Conservation (phyloP, 2,113 vertebrate genomes). For the Perca fluviatilis region DNA sequence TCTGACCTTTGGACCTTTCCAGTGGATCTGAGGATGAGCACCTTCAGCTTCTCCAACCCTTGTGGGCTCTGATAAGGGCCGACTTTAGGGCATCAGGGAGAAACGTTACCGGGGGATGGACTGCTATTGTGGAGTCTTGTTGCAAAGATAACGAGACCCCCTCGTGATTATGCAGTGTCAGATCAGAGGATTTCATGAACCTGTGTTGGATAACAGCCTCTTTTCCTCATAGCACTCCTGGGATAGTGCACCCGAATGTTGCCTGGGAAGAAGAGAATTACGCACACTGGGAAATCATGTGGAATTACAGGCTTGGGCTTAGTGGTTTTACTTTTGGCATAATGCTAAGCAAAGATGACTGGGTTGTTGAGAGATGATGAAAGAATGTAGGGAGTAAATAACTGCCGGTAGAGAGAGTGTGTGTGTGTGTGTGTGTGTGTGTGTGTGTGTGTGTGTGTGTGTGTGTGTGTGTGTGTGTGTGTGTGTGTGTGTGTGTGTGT, state of each 20-base stretch:
- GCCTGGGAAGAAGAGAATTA: slow-evolving; percentile 71
- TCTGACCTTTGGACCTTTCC: slow-evolving; percentile 61
- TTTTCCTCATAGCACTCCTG: slow-evolving; percentile 50
- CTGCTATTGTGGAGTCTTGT: slow-evolving; percentile 26
- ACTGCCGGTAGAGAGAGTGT: background rate
- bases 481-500: too few relatives aligned
- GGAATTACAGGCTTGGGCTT: slow-evolving; percentile 70
- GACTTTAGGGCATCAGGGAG: slow-evolving; percentile 22
- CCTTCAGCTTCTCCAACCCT: slow-evolving; percentile 23
- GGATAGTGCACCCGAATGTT: slow-evolving; percentile 55
- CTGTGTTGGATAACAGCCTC: slow-evolving; percentile 63
- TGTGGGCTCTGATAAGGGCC: slow-evolving; percentile 54
- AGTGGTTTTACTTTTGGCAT: slow-evolving; percentile 42
- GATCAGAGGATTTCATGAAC: slow-evolving; percentile 67
- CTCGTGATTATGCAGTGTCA: slow-evolving; percentile 60
- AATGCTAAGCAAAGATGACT: slow-evolving; percentile 44
- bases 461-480: background rate
- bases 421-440: too few relatives aligned
- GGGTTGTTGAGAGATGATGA: slow-evolving; percentile 41
- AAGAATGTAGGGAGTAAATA: slow-evolving; percentile 24
- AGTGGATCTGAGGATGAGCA: slow-evolving; percentile 28
- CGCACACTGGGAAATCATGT: slow-evolving; percentile 68
- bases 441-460: too few relatives aligned
- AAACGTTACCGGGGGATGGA: slow-evolving; percentile 19
- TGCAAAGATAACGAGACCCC: slow-evolving; percentile 61